Percentiles rank a stretch among this genome's conserved stretches.
Evolutionary conservation across 2,113 vertebrate species (phyloP).

Genomic region (Alosa alosa): DNA sequence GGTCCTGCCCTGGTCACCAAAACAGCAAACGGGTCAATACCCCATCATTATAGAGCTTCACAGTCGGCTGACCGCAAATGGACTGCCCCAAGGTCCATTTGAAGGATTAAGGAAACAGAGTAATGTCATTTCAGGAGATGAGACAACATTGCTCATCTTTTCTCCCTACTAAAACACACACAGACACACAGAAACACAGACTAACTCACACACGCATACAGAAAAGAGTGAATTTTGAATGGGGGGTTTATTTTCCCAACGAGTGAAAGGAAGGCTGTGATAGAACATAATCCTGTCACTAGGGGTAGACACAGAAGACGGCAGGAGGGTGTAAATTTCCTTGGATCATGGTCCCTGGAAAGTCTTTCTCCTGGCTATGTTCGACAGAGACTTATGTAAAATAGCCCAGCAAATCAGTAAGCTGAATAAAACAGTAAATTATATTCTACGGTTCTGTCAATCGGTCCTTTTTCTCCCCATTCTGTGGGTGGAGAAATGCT

Average conservation of each 20-base stretch:
- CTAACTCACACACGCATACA: neutral
- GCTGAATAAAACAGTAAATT: constrained; percentile 12
- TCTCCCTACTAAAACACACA: constrained; percentile 50
- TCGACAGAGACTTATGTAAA: constrained; percentile 32
- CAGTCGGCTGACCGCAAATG: constrained; percentile 82
- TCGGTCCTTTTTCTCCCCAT: neutral
- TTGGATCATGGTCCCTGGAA: constrained; percentile 54
- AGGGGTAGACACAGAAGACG: constrained; percentile 41
- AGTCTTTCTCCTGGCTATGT: constrained; percentile 33
- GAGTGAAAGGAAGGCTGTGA: constrained; percentile 44
- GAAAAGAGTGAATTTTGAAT: constrained; percentile 43
- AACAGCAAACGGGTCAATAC: constrained; percentile 86
- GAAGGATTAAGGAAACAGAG: constrained; percentile 72
- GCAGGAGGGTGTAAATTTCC: constrained; percentile 41
- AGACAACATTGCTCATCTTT: constrained; percentile 72
- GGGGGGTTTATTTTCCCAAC: constrained; percentile 27
- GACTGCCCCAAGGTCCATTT: constrained; percentile 80
- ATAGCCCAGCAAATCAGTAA: constrained; percentile 22
- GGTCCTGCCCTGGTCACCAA: constrained; percentile 68
- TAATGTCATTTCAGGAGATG: constrained; percentile 67
- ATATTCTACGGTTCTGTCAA: neutral
- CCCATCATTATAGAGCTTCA: constrained; percentile 87
- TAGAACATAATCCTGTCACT: constrained; percentile 56
- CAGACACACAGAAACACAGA: neutral
- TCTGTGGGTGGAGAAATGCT: neutral